Evolutionary conservation across 2,113 vertebrate species (phyloP).

Genomic region (Catharus fuscescens): DNA sequence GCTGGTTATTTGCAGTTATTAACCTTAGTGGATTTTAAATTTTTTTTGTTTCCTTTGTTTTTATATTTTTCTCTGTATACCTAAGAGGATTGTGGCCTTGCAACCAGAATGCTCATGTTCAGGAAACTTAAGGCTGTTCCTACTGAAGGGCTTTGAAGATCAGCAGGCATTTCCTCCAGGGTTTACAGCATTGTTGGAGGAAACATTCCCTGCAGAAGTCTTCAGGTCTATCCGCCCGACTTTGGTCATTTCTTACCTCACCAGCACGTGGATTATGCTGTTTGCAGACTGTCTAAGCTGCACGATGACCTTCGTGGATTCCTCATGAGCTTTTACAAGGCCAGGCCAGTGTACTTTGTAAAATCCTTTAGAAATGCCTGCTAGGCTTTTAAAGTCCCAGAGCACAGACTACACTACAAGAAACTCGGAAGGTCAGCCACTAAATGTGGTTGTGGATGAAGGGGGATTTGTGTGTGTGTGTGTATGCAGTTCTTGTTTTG

Average conservation of each 20-base stretch:
- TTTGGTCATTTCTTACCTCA: constrained; percentile 39
- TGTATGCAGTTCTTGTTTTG: not conserved
- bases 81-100: constrained; percentile 7
- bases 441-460: constrained; percentile 7
- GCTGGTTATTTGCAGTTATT: constrained; percentile 19
- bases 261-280: constrained; percentile 41
- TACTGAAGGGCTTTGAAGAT: constrained; percentile 58
- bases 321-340: constrained; percentile 59
- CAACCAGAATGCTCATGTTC: constrained; percentile 37
- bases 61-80: not conserved
- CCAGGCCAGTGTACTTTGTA: constrained; percentile 38
- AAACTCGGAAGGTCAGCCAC: constrained; percentile 20
- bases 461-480: not conserved
- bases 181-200: constrained; percentile 43
- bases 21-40: not conserved
- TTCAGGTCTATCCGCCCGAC: not conserved
- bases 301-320: constrained; percentile 44
- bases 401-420: not conserved
- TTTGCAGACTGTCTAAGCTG: constrained; percentile 60
- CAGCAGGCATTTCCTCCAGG: constrained; percentile 61
- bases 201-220: constrained; percentile 19
- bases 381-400: constrained; percentile 50
- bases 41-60: not conserved
- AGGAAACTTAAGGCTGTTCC: constrained; percentile 54
- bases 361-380: constrained; percentile 62